Conservation (phyloP, 2,888 invertebrate species). For the Cetonia aurata region DNA sequence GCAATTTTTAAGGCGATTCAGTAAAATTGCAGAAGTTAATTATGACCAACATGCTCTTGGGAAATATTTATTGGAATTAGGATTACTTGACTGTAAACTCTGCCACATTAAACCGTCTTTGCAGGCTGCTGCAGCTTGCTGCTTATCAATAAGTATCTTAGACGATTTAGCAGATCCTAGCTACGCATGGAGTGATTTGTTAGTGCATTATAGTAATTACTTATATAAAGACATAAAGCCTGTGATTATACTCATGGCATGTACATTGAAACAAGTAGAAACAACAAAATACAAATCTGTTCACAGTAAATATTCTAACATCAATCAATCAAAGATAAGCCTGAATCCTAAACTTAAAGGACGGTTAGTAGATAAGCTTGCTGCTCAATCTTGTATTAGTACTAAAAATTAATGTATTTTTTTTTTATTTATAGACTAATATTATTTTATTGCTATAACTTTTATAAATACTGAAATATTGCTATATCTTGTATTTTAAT, state of each 20-base stretch:
- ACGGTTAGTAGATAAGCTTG: conserved; percentile 58
- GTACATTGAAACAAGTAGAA: conserved; percentile 76
- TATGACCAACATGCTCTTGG: conserved; percentile 72
- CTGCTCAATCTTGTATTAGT: conserved; percentile 26
- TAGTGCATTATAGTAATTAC: conserved; percentile 84
- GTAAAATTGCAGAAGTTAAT: conserved; percentile 73
- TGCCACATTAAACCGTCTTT: conserved; percentile 85
- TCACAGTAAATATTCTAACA: conserved; percentile 74
- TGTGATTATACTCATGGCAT: conserved; percentile 77
- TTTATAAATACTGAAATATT: neutral
- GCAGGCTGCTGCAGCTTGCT: conserved; percentile 85
- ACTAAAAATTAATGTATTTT: conserved; percentile 17
- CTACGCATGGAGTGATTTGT: conserved; percentile 79
- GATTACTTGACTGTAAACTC: conserved; percentile 84
- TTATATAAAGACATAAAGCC: conserved; percentile 76
- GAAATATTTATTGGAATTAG: conserved; percentile 92
- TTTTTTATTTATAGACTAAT: conserved; percentile 34
- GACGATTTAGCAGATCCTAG: conserved; percentile 66
- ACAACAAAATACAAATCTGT: conserved; percentile 79
- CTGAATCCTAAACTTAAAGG: conserved; percentile 74
- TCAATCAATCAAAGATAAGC: conserved; percentile 76
- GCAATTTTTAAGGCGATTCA: conserved; percentile 86
- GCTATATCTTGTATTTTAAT: neutral
- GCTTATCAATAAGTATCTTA: conserved; percentile 75
- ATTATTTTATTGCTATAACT: conserved; percentile 36